A percentile compares a stretch with the other conserved stretches of the same genome.
phyloP scores from a whole-genome alignment of 2,888 invertebrate genomes.

The Neria commutata region DNA sequence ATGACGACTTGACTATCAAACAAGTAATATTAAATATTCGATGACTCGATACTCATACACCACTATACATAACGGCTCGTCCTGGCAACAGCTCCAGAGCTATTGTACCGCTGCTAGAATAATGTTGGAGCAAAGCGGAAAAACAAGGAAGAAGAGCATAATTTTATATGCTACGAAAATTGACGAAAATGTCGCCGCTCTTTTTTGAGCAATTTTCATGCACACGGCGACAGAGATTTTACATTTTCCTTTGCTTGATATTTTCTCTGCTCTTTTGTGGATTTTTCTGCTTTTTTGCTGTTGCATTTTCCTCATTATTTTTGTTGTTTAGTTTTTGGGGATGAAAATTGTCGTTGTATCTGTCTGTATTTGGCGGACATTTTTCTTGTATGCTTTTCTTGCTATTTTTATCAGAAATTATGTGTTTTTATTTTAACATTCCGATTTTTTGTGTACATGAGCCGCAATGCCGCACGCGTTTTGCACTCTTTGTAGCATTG shows the following conservation, averaged over 20 bases:
- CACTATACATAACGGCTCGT: too few species aligned
- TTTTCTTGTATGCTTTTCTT: neutral
- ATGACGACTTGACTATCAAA: too few species aligned
- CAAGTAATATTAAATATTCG: too few species aligned
- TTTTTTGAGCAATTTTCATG: neutral
- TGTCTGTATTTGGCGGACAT: neutral
- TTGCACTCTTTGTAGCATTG: neutral
- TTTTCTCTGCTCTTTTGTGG: neutral
- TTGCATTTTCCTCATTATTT: neutral
- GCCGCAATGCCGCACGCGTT: neutral
- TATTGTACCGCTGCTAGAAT: too few species aligned
- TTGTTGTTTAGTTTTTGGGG: neutral
- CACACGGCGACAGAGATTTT: too few species aligned
- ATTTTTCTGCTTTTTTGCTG: neutral
- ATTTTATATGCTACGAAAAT: too few species aligned
- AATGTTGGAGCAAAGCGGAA: too few species aligned
- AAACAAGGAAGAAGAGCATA: too few species aligned
- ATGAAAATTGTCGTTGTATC: neutral
- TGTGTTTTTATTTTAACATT: constrained; percentile 8
- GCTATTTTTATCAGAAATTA: constrained; percentile 3
- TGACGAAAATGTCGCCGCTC: too few species aligned
- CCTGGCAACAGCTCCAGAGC: too few species aligned
- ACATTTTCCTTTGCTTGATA: neutral
- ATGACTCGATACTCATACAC: too few species aligned
- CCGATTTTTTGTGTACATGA: neutral